These are phyloP conservation scores for Tympanoctomys barrerae DNA, from an alignment of 2,797 vertebrate species.

Conservation along the genomic window DNA sequence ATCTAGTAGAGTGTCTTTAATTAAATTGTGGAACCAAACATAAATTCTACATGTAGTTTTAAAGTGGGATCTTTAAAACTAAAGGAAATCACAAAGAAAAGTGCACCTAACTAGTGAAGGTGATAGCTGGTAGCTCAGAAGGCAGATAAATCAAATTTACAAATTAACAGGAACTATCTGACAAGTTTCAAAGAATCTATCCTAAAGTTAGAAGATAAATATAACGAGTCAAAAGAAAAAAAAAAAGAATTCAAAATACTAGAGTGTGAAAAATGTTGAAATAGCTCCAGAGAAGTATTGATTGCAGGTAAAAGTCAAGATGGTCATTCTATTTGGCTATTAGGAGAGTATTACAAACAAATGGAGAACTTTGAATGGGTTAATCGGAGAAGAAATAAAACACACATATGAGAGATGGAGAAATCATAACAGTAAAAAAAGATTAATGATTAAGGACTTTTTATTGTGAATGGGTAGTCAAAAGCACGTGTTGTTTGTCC, in stretches of 20 bases:
- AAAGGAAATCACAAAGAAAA: background rate
- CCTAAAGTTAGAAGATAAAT: background rate
- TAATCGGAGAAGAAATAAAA: background rate
- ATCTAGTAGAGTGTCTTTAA: background rate
- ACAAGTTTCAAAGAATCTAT: background rate
- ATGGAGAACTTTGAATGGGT: background rate
- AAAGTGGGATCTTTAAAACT: background rate
- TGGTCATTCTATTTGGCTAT: background rate
- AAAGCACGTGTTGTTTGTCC: background rate
- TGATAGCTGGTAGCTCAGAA: background rate
- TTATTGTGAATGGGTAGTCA: background rate
- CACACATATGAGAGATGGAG: background rate
- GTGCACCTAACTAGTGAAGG: background rate
- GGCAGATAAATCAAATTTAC: background rate
- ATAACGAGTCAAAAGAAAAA: background rate
- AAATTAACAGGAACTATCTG: background rate
- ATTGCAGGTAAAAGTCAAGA: background rate
- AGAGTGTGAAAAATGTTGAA: background rate
- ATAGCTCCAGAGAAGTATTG: background rate
- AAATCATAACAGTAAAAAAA: background rate
- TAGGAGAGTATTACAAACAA: background rate
- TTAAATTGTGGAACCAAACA: background rate
- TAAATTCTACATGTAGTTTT: background rate
- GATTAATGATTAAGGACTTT: background rate
- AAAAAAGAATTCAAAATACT: background rate